A percentile compares a stretch with the other conserved stretches of the same genome.
phyloP scores from a whole-genome alignment of 2,797 vertebrate genomes.

The Remorina albescens region DNA sequence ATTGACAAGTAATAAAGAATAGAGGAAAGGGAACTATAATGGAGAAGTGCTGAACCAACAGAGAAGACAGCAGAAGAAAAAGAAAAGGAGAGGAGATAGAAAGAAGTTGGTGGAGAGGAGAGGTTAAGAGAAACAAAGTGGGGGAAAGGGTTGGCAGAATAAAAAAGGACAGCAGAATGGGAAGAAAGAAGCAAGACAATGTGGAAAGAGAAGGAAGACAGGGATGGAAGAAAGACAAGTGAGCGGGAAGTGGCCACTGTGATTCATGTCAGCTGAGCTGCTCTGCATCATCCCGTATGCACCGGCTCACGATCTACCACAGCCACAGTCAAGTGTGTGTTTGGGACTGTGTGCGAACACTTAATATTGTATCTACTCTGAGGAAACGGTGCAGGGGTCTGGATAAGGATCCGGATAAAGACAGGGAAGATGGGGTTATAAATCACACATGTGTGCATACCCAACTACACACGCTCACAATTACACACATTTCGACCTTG shows the following conservation, averaged over 20 bases:
- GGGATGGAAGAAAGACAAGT: constrained; percentile 35
- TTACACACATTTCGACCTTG: constrained; percentile 72
- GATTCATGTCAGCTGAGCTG: constrained; percentile 64
- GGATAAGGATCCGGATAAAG: constrained; percentile 81
- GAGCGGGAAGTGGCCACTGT: constrained; percentile 33
- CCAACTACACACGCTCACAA: constrained; percentile 15
- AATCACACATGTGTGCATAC: constrained; percentile 62
- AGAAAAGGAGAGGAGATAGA: not conserved
- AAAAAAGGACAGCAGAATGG: not conserved
- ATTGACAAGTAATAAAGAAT: not conserved
- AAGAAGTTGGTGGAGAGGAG: not conserved
- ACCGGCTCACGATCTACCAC: constrained; percentile 65
- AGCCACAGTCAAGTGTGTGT: constrained; percentile 42
- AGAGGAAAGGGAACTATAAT: not conserved
- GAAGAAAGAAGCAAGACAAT: not conserved
- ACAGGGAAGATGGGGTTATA: constrained; percentile 73
- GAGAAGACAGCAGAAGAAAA: too few species aligned
- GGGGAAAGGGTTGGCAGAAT: not conserved
- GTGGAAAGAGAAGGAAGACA: not conserved
- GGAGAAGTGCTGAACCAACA: not conserved
- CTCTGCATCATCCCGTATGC: constrained; percentile 71
- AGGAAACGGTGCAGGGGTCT: constrained; percentile 74
- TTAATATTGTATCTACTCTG: constrained; percentile 65
- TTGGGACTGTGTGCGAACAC: constrained; percentile 42
- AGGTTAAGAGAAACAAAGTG: not conserved